phyloP scores from a whole-genome alignment of 1,140 invertebrate genomes.

The Drosophila tristis region DNA sequence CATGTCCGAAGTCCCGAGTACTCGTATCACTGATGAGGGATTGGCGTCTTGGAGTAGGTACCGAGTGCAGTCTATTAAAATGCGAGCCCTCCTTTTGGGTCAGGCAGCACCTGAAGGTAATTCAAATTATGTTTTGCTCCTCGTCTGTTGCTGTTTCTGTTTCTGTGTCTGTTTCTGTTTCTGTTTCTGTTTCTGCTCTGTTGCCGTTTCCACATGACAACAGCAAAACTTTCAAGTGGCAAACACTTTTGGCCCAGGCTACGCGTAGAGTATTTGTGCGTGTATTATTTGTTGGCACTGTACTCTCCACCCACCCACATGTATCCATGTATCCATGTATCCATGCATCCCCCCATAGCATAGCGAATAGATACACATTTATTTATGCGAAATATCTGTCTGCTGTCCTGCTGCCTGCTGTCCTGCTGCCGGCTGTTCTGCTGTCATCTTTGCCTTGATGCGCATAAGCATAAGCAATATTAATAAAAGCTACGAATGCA shows the following conservation, averaged over 20 bases:
- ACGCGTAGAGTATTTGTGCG: constrained; percentile 11
- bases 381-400: constrained; percentile 31
- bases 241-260: constrained; percentile 40
- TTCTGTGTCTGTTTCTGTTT: neutral
- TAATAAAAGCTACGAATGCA: constrained; percentile 38
- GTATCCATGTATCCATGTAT: neutral
- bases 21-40: too few relatives aligned
- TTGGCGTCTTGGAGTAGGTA: too few relatives aligned
- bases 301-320: neutral
- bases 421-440: constrained; percentile 12
- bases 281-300: neutral
- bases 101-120: too few relatives aligned
- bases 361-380: neutral
- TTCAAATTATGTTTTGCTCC: too few relatives aligned
- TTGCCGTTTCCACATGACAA: constrained; percentile 16
- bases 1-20: too few relatives aligned
- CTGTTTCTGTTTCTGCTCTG: neutral
- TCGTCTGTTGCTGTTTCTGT: too few relatives aligned
- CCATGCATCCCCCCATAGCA: neutral
- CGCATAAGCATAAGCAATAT: constrained; percentile 72
- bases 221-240: constrained; percentile 56
- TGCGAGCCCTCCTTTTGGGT: too few relatives aligned
- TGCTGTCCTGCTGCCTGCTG: constrained; percentile 29
- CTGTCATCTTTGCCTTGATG: constrained; percentile 49
- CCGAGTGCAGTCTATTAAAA: too few relatives aligned